These are phyloP conservation scores for Protaetia brevitarsis DNA, from an alignment of 1,140 invertebrate species.

Conservation along the genomic window DNA sequence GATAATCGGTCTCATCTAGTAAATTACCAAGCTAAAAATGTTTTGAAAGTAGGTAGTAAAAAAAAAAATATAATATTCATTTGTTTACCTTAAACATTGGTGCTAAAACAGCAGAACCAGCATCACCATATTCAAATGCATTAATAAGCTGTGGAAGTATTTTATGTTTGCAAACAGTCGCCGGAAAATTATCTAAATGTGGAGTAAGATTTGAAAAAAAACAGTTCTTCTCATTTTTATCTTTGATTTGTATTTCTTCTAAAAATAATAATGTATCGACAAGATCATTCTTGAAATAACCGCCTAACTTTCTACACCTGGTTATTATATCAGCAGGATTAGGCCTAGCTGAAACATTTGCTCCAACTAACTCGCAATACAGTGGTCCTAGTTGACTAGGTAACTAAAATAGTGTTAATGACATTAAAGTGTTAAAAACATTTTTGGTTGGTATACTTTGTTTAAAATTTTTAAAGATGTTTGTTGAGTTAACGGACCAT, in stretches of 20 bases:
- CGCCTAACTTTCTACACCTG: slow-evolving; percentile 78
- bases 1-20: slow-evolving; percentile 88
- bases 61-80: too few relatives aligned
- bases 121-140: slow-evolving; percentile 93
- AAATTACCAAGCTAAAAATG: slow-evolving; percentile 76
- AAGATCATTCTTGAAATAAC: slow-evolving; percentile 94
- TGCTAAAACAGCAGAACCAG: slow-evolving; percentile 80
- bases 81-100: slow-evolving; percentile 76
- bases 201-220: slow-evolving; percentile 86
- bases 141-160: slow-evolving; percentile 92
- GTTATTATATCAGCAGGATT: slow-evolving; percentile 92
- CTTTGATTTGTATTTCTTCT: slow-evolving; percentile 97
- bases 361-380: slow-evolving; percentile 83
- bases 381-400: slow-evolving; percentile 78
- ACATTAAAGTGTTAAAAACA: not conserved
- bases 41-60: too few relatives aligned
- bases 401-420: slow-evolving; percentile 60
- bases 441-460: slow-evolving; percentile 55
- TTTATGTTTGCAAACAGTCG: slow-evolving; percentile 88
- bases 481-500: slow-evolving; percentile 73
- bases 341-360: slow-evolving; percentile 77
- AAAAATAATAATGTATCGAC: slow-evolving; percentile 93
- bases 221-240: slow-evolving; percentile 76
- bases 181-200: slow-evolving; percentile 89
- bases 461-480: slow-evolving; percentile 65